Conservation (phyloP, 1,140 invertebrate species). For the Neuroterus valhalla region DNA sequence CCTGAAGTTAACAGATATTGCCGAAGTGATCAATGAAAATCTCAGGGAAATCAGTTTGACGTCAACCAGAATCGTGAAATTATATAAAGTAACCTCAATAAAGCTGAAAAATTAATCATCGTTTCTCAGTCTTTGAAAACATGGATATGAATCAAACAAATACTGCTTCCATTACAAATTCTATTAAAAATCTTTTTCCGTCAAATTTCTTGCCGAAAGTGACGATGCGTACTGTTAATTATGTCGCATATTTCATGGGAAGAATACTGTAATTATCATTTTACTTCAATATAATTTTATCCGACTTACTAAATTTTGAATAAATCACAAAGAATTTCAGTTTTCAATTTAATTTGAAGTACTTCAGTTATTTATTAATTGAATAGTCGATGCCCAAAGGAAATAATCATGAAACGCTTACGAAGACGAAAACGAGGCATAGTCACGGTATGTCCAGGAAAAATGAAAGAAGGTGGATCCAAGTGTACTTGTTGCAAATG, state of each 20-base stretch:
- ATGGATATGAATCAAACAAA: neutral
- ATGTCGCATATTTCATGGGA: neutral
- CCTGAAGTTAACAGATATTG: no score
- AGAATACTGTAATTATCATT: neutral
- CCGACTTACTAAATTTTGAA: neutral
- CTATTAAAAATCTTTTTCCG: neutral
- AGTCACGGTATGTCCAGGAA: neutral
- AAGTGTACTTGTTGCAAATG: neutral
- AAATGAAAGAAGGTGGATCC: neutral
- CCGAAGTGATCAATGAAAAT: no score
- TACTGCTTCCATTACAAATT: neutral
- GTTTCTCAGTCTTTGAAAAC: neutral
- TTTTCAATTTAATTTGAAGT: neutral
- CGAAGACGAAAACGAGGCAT: neutral
- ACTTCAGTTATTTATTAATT: no score
- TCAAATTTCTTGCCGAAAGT: neutral
- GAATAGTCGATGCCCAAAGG: neutral
- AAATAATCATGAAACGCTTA: constrained; percentile 6
- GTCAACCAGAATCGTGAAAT: neutral
- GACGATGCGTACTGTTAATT: neutral
- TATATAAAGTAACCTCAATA: neutral
- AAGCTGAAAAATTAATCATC: neutral
- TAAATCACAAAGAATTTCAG: neutral
- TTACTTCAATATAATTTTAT: neutral
- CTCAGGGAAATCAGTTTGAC: constrained; percentile 1